phyloP scores from a whole-genome alignment of 2,888 invertebrate species.

The Zonitis immaculata region DNA sequence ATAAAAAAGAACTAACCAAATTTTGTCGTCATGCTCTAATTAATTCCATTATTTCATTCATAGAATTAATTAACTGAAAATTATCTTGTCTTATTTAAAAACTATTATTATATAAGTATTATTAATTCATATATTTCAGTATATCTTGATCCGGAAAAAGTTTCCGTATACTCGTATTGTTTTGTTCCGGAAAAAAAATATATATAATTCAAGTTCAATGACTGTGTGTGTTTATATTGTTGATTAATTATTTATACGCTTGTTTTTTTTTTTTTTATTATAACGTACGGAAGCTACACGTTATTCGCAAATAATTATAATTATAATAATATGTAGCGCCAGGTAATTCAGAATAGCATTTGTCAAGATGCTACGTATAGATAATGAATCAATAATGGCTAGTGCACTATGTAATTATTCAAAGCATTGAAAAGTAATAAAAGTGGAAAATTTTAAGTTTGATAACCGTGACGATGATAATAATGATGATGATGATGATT shows the following conservation, averaged over 20 bases:
- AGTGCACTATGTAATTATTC: background rate
- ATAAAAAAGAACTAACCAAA: too few species aligned
- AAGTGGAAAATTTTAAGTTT: background rate
- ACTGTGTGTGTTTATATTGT: too few species aligned
- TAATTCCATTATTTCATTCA: too few species aligned
- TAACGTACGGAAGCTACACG: background rate
- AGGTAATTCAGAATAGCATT: background rate
- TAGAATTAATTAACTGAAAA: background rate
- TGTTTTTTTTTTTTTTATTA: too few species aligned
- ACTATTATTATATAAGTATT: too few species aligned
- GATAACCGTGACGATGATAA: background rate
- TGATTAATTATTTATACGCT: background rate
- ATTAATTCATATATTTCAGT: too few species aligned
- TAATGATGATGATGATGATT: too few species aligned
- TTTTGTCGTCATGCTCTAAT: too few species aligned
- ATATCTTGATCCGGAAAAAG: too few species aligned
- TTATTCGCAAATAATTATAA: background rate
- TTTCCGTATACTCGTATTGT: too few species aligned
- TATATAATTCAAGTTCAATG: background rate
- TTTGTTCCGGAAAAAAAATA: too few species aligned
- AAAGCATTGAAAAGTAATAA: background rate
- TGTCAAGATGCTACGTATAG: background rate
- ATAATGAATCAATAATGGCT: conserved; percentile 18
- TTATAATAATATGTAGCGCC: too few species aligned
- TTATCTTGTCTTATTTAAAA: background rate